These are phyloP conservation scores for Hartigia nigra DNA, from an alignment of 2,888 invertebrate genomes.

Conservation along the genomic window DNA sequence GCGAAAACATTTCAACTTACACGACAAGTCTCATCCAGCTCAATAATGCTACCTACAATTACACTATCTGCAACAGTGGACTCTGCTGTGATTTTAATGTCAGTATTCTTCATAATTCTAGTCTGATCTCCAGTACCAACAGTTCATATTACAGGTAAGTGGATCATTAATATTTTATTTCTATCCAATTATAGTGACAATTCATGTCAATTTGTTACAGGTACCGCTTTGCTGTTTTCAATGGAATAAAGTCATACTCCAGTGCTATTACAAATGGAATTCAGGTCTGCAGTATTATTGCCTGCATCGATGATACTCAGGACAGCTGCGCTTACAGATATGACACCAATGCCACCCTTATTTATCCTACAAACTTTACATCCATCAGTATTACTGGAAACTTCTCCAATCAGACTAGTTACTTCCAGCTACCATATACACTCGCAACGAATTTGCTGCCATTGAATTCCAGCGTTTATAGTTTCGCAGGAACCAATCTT, in stretches of 20 bases:
- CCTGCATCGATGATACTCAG: conserved; percentile 34
- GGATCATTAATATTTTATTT: neutral
- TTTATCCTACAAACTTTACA: conserved; percentile 40
- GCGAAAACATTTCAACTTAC: conserved; percentile 6
- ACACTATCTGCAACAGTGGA: conserved; percentile 12
- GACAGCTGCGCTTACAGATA: conserved; percentile 34
- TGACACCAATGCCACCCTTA: conserved; percentile 31
- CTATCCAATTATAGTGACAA: neutral
- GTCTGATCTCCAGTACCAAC: neutral
- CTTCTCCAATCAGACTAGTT: conserved; percentile 23
- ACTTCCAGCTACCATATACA: conserved; percentile 34
- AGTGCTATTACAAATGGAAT: conserved; percentile 30
- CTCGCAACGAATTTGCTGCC: conserved; percentile 34
- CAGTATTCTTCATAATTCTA: neutral
- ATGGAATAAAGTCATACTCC: conserved; percentile 35
- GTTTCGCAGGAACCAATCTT: conserved; percentile 22
- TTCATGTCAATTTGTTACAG: conserved; percentile 18
- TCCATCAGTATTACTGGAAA: conserved; percentile 37
- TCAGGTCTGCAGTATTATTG: conserved; percentile 41
- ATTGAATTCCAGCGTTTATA: conserved; percentile 33
- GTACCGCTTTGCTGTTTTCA: conserved; percentile 49
- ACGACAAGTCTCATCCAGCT: conserved; percentile 6
- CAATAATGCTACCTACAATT: conserved; percentile 4
- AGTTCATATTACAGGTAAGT: neutral
- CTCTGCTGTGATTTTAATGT: conserved; percentile 18